Evolutionary conservation across 2,797 vertebrate genomes (phyloP).

Genomic region (Argentina silus): DNA sequence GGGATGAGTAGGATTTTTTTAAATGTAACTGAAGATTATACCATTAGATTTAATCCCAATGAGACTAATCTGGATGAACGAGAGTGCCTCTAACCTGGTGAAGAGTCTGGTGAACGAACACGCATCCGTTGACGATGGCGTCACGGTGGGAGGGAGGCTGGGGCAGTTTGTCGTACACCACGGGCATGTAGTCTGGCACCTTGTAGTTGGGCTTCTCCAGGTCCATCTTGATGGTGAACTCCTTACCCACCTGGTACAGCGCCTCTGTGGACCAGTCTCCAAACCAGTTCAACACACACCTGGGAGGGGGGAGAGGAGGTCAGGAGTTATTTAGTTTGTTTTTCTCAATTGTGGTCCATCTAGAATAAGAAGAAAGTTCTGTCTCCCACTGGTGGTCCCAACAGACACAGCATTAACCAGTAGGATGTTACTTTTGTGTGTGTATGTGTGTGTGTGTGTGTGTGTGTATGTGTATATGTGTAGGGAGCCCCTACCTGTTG

Average conservation of each 20-base stretch:
- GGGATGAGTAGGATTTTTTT: too few species aligned
- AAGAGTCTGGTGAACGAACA: slow-evolving; percentile 97
- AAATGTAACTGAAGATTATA: too few species aligned
- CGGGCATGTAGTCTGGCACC: slow-evolving; percentile 97
- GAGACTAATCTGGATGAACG: background rate
- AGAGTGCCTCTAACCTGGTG: slow-evolving; percentile 84
- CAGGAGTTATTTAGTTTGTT: background rate
- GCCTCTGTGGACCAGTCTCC: slow-evolving; percentile 99
- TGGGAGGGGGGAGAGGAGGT: slow-evolving; percentile 48
- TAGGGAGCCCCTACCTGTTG: too few species aligned
- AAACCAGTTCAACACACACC: slow-evolving; percentile 99
- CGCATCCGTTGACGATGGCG: slow-evolving; percentile 97
- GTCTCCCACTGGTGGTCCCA: too few species aligned
- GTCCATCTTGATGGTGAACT: slow-evolving; percentile 99
- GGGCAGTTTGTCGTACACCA: slow-evolving; percentile 93
- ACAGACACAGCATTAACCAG: background rate
- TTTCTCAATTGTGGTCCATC: background rate
- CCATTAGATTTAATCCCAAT: too few species aligned
- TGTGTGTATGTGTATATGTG: background rate
- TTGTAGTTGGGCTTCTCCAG: slow-evolving; percentile 98
- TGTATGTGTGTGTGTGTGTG: background rate
- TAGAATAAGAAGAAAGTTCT: too few species aligned
- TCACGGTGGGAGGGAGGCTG: slow-evolving; percentile 93
- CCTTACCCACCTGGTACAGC: slow-evolving; percentile 97
- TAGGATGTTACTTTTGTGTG: background rate